Base-by-base conservation (phyloP, 1,140 invertebrate genomes). In the Euura lappo region DNA sequence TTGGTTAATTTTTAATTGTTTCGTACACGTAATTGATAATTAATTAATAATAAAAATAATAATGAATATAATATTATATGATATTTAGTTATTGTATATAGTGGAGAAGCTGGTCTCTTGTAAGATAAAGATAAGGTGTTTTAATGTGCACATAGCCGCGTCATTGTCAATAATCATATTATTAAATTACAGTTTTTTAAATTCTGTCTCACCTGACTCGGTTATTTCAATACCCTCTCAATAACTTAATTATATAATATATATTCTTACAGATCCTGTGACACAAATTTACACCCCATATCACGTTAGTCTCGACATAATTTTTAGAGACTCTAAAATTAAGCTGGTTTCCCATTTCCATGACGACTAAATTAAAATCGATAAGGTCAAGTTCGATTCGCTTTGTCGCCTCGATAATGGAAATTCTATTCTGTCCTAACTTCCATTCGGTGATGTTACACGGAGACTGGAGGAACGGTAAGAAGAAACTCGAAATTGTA, bases 121-220 rank as follows among this genome's bases (percentile, higher is more conserved):
- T 89, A 89, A 89, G 87, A 89, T 89, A 88, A 80, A 82, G 82
- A 85, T 87, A 88, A 87, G 86, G 85, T 89, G 87, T 89, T 89
- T 88, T 88, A 89, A 89, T 89, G 88, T 89, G 89, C 89, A 89
- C 88, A 89, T 89, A 89, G 88, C 85, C 85, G 84, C 85, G 84
- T 88, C 84, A 87, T 87, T 88, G 86, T 88, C 85, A 87, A 86
- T 88, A 86, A 88, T 86, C 84, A 86, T 87, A 88, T 87, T 87
- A 88, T 82, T 87, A 87, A 87, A 88, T 85, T 87, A 86, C 85
- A 88, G 81, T 88, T 88, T 88, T 88, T 86, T 81, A 83, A 44
- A 47, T 70, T 13, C 45, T 44, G 69, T 70, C 69, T 70, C 66
- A 13, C 10, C 8, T 60, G 51, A 60, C 51, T 60, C 51, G 13